Evolutionary conservation across 2,113 vertebrate genomes (phyloP).

Genomic region (Ageneiosus marmoratus): DNA sequence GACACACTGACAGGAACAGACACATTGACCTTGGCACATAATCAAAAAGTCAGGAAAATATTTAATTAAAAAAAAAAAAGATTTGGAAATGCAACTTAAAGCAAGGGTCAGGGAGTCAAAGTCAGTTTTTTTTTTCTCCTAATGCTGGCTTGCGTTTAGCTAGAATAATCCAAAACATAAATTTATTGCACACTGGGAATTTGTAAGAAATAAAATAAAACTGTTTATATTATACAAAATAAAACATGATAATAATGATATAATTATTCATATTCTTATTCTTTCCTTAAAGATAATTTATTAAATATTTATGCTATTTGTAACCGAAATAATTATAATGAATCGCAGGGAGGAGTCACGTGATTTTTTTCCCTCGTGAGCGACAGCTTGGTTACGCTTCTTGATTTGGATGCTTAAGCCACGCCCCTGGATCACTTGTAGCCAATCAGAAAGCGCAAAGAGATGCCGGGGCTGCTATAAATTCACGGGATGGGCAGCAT

Average conservation of each 20-base stretch:
- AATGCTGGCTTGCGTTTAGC: not conserved
- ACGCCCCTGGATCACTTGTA: slow-evolving; percentile 20
- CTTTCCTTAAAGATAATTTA: too few species aligned
- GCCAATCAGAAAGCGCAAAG: slow-evolving; percentile 26
- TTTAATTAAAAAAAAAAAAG: not conserved
- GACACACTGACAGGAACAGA: not conserved
- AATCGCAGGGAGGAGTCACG: not conserved
- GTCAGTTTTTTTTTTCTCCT: not conserved
- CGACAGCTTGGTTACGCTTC: not conserved
- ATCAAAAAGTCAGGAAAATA: not conserved
- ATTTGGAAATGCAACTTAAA: not conserved
- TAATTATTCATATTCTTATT: not conserved
- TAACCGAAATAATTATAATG: not conserved
- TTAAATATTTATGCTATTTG: too few species aligned
- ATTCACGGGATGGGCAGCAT: not conserved
- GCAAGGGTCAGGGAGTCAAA: not conserved
- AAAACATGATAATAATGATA: not conserved
- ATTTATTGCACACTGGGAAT: not conserved
- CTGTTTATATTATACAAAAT: not conserved
- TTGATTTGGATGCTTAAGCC: not conserved
- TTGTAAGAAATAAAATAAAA: not conserved
- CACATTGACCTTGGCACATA: not conserved
- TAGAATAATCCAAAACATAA: not conserved
- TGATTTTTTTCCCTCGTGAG: slow-evolving; percentile 21
- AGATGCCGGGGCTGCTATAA: slow-evolving; percentile 29